A percentile compares a stretch with the other conserved stretches of the same genome.
These are phyloP conservation scores for Furcifer pardalis DNA, from an alignment of 2,797 vertebrate genomes.

Conservation along the genomic window DNA sequence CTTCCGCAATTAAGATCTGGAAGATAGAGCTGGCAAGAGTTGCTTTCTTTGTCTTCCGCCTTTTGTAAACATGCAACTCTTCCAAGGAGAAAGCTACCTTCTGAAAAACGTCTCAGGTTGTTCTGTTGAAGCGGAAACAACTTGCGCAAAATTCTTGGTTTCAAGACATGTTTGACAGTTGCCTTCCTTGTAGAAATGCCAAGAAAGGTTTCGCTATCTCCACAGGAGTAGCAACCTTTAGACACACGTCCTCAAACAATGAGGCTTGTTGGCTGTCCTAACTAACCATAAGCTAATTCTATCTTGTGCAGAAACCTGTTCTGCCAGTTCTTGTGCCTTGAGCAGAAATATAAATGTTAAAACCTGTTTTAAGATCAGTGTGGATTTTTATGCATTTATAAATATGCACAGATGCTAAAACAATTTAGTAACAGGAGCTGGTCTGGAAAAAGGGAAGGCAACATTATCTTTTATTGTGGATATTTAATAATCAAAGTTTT, in stretches of 20 bases:
- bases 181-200: constrained; percentile 21
- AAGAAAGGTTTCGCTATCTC: constrained; percentile 29
- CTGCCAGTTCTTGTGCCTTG: constrained; percentile 46
- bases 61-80: constrained; percentile 13
- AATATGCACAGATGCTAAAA: constrained; percentile 46
- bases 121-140: not conserved
- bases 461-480: not conserved
- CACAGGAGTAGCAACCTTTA: constrained; percentile 42
- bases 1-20: not conserved
- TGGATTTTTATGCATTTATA: constrained; percentile 48
- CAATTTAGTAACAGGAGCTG: not conserved
- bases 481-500: not conserved
- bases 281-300: constrained; percentile 28
- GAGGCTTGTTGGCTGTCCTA: constrained; percentile 57
- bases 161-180: not conserved
- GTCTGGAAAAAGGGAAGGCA: constrained; percentile 3
- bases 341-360: constrained; percentile 59
- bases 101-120: not conserved
- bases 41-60: constrained; percentile 26
- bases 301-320: constrained; percentile 60
- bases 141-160: not conserved
- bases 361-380: constrained; percentile 67
- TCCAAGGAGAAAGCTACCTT: constrained; percentile 31
- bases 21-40: constrained; percentile 17
- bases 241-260: constrained; percentile 1